Evolutionary conservation across 2,888 invertebrate genomes (phyloP), one percentile per base, ranked within the genome.

Genomic region (Aphodius sticticus): DNA sequence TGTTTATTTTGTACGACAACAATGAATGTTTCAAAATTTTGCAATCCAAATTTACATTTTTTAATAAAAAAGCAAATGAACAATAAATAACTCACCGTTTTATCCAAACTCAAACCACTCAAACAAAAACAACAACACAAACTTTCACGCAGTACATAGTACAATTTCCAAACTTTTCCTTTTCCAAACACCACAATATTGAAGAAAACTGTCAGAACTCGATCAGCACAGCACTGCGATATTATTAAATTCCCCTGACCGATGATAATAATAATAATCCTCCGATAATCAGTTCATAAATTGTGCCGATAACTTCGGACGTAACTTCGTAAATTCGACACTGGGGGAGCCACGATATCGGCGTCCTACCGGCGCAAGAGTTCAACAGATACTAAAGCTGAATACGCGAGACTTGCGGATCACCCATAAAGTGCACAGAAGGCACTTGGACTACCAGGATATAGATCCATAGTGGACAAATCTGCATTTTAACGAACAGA

Each of bases 381-480:
- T 53, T 53, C 53, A 53, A 53, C 53, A 53, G 53, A 53, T 53
- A 53, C 53, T 53, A 53, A 53, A 53, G 53, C 53, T 53, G 53
- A 5, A 53, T 7, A 5, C 53, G 53, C 2, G 7, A 12, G 53
- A 5, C 53, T 53, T 53, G 53, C 53, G 7, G 53, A 53, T 53
- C 53, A 5, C 12, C 53, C 53, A 53, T 53, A 53, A 53, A 53
- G 53, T 53, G 53, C 53, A 53, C 53, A 53, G 7, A 53, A 7
- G 12, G 7, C 7, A 53, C 7, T 12, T 7, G 53, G 53, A 1
- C 2, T 53, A 9, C 53, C 53, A 53, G 53, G 3, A 53, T 38
- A 38, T 53, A 1, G 7, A 7, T 9, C 53, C 53, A 7, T 53
- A 12, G 12, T 53, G 53, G 53, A 12, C 9, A 53, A 9, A 53